Percentiles rank a stretch among this genome's conserved stretches.
Conservation (phyloP, 2,888 invertebrate genomes). For the Chrysolina oricalcia region DNA sequence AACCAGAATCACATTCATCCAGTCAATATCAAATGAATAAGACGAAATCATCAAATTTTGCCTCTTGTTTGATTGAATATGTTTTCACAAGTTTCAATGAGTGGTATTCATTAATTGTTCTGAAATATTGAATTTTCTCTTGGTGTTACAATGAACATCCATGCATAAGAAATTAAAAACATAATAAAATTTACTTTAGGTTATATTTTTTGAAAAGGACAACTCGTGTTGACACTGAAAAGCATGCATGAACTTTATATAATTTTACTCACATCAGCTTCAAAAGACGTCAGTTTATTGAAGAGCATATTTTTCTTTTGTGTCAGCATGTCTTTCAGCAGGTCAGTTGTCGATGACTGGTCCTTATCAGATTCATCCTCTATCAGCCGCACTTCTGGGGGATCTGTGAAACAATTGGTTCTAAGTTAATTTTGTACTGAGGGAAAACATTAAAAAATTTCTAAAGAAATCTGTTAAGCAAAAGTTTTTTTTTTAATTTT, state of each 20-base stretch:
- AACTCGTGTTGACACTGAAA: constrained; percentile 26
- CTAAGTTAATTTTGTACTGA: not conserved
- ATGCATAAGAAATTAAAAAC: not conserved
- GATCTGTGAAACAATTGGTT: constrained; percentile 65
- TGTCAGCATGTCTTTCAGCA: constrained; percentile 94
- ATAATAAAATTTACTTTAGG: not conserved
- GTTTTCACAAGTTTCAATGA: too few relatives aligned
- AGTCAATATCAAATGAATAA: too few relatives aligned
- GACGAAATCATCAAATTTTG: too few relatives aligned
- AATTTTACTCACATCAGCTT: constrained; percentile 85
- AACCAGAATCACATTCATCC: too few relatives aligned
- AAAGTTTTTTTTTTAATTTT: too few relatives aligned
- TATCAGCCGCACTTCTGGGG: constrained; percentile 77
- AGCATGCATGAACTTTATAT: constrained; percentile 26
- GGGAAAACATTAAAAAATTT: too few relatives aligned
- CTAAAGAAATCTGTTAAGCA: too few relatives aligned
- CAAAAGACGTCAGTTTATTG: constrained; percentile 91
- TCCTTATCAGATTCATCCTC: constrained; percentile 79
- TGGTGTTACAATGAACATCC: too few relatives aligned
- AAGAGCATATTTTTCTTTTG: constrained; percentile 92
- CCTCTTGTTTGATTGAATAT: too few relatives aligned
- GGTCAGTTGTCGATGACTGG: constrained; percentile 88
- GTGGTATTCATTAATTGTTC: too few relatives aligned
- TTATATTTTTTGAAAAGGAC: constrained; percentile 21
- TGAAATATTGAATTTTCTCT: too few relatives aligned